Percentiles rank a stretch among this genome's conserved stretches.
Conservation (phyloP, 2,888 invertebrate genomes). For the Drosophila birchii region DNA sequence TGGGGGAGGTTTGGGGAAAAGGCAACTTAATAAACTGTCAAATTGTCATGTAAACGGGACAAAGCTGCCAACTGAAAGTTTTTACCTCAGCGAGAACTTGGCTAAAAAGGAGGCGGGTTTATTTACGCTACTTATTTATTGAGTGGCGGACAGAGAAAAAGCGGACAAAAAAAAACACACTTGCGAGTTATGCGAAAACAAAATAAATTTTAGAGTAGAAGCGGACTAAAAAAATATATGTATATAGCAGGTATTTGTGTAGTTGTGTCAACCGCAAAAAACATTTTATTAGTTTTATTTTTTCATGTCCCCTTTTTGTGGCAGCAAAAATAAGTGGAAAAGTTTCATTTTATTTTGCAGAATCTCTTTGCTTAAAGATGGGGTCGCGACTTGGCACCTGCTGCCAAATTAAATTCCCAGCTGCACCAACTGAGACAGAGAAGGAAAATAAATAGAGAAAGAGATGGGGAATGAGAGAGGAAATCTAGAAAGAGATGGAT, state of each 20-base stretch:
- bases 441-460: constrained; percentile 34
- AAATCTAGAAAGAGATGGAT: constrained; percentile 16
- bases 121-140: constrained; percentile 73
- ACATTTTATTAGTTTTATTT: constrained; percentile 36
- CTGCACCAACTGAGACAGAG: constrained; percentile 18
- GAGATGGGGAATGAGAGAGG: not conserved
- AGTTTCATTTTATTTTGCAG: constrained; percentile 57
- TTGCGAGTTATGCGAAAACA: constrained; percentile 69
- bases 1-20: constrained; percentile 5
- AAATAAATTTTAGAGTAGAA: constrained; percentile 70
- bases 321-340: constrained; percentile 70
- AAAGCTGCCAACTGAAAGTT: constrained; percentile 52
- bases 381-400: constrained; percentile 63
- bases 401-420: constrained; percentile 71
- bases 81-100: constrained; percentile 25
- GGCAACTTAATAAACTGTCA: constrained; percentile 57
- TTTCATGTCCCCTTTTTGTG: constrained; percentile 28
- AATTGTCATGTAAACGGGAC: constrained; percentile 68
- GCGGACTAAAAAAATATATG: constrained; percentile 18
- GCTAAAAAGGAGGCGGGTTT: constrained; percentile 38
- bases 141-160: constrained; percentile 45
- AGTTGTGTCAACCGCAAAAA: constrained; percentile 38
- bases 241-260: constrained; percentile 1
- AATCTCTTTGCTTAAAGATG: constrained; percentile 56
- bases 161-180: constrained; percentile 12